Percentiles rank a stretch among this genome's conserved stretches.
Evolutionary conservation across 2,888 invertebrate species (phyloP).

Genomic region (Eulithis testata): DNA sequence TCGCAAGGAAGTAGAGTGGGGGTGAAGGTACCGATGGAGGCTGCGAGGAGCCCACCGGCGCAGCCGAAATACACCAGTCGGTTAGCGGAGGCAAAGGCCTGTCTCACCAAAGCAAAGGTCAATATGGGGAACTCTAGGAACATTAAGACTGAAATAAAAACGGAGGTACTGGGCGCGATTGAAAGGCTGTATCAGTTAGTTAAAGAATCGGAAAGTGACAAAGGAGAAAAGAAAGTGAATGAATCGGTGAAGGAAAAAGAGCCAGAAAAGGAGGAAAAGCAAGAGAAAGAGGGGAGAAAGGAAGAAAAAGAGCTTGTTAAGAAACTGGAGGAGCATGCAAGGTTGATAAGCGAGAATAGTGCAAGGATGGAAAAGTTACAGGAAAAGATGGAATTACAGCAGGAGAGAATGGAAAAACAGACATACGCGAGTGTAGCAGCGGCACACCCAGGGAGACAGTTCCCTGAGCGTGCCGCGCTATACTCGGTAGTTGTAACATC

Average conservation of each 20-base stretch:
- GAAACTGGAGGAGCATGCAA: background rate
- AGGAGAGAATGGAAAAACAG: background rate
- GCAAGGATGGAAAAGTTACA: background rate
- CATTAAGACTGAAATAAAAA: too few relatives aligned
- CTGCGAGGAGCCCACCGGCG: background rate
- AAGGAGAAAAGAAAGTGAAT: background rate
- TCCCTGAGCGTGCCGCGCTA: background rate
- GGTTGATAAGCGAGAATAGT: background rate
- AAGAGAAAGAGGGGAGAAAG: background rate
- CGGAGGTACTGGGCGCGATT: too few relatives aligned
- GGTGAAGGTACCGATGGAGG: background rate
- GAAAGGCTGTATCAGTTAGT: background rate
- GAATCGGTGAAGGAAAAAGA: background rate
- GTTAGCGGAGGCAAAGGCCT: too few relatives aligned
- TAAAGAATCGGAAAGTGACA: background rate
- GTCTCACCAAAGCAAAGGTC: too few relatives aligned
- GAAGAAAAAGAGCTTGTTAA: background rate
- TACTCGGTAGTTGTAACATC: background rate
- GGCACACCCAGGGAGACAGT: background rate
- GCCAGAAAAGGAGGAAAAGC: background rate
- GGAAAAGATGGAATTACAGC: background rate
- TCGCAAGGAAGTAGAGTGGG: too few relatives aligned
- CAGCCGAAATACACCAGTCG: too few relatives aligned
- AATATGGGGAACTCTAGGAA: too few relatives aligned
- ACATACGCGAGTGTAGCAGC: conserved; percentile 3